These are phyloP conservation scores for Paracanthobrama guichenoti DNA, from an alignment of 2,113 vertebrate species.

Conservation along the genomic window DNA sequence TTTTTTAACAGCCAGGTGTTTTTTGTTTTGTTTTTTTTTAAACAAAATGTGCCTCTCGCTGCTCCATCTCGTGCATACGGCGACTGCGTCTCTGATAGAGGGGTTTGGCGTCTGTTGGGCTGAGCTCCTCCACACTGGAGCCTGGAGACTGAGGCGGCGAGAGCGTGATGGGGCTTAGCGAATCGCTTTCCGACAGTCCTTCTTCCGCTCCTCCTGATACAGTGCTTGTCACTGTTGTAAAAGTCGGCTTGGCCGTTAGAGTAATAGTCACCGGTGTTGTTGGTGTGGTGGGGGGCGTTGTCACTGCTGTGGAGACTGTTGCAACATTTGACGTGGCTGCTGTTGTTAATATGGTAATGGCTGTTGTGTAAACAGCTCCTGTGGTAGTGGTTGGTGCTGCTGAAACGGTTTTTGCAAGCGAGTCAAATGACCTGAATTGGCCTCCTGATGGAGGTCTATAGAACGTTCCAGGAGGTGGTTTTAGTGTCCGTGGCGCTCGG, in stretches of 20 bases:
- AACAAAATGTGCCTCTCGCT: constrained; percentile 93
- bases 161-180: constrained; percentile 66
- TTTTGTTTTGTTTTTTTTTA: constrained; percentile 62
- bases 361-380: constrained; percentile 38
- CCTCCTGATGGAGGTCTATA: constrained; percentile 82
- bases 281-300: constrained; percentile 43
- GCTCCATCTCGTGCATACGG: constrained; percentile 86
- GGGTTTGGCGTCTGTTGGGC: constrained; percentile 73
- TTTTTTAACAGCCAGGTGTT: no score
- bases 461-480: constrained; percentile 91
- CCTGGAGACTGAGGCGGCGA: constrained; percentile 68
- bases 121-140: constrained; percentile 74
- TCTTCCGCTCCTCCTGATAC: constrained; percentile 55
- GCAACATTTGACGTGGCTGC: background rate
- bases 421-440: constrained; percentile 66
- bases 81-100: constrained; percentile 86
- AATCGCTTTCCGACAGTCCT: constrained; percentile 66
- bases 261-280: constrained; percentile 21
- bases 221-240: background rate
- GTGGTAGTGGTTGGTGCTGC: constrained; percentile 52
- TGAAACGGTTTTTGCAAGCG: constrained; percentile 47
- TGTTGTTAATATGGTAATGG: constrained; percentile 31
- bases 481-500: constrained; percentile 86
- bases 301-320: background rate
- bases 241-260: background rate